These are phyloP conservation scores for Syritta pipiens DNA, from an alignment of 2,888 invertebrate species.

Conservation along the genomic window DNA sequence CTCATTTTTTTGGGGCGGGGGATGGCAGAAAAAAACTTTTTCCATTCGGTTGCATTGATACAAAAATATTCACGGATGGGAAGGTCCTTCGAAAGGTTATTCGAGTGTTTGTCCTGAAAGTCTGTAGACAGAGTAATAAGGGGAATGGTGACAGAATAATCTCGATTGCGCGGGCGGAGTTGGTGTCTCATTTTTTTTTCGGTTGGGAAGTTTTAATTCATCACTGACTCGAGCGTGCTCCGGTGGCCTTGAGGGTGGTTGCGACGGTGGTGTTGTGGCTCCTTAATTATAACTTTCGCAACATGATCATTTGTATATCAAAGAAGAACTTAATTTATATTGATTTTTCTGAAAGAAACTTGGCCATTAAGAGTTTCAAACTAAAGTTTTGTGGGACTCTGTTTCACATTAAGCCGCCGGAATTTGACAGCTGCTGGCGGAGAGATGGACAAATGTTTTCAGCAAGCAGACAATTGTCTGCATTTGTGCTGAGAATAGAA, in stretches of 20 bases:
- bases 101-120: not conserved
- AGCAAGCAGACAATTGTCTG: no score
- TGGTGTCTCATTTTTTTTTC: not conserved
- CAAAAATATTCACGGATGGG: not conserved
- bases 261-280: not conserved
- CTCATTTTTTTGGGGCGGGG: slow-evolving; percentile 1
- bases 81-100: slow-evolving; percentile 16
- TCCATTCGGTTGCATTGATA: slow-evolving; percentile 17
- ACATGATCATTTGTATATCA: slow-evolving; percentile 12
- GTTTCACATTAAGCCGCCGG: no score
- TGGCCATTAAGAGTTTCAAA: no score
- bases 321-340: no score
- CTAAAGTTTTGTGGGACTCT: no score
- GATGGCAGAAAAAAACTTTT: slow-evolving; percentile 22
- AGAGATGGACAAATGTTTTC: no score
- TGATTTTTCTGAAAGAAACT: no score
- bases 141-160: slow-evolving; percentile 5
- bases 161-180: not conserved
- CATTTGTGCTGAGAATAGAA: no score
- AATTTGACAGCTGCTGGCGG: no score
- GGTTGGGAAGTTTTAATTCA: not conserved
- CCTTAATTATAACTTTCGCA: slow-evolving; percentile 16
- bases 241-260: not conserved
- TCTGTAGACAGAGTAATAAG: not conserved
- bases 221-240: no score